Evolutionary conservation across 2,888 invertebrate genomes (phyloP).

Genomic region (Acanthosepion esculentum): DNA sequence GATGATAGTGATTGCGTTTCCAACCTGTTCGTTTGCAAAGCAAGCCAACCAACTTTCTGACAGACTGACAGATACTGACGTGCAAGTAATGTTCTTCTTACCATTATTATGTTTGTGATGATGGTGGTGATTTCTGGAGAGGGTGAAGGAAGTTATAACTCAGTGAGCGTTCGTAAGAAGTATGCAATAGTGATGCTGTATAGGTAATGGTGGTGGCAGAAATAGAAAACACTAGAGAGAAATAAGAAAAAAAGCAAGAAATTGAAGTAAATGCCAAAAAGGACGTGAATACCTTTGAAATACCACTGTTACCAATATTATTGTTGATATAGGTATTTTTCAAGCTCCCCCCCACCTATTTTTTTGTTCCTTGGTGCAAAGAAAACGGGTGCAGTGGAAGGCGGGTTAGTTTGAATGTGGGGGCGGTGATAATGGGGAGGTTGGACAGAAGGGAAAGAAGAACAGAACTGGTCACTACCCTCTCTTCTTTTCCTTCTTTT

Average conservation of each 20-base stretch:
- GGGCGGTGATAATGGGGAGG: not conserved
- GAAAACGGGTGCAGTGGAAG: not conserved
- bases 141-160: not conserved
- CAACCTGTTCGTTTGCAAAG: not conserved
- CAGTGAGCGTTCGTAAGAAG: not conserved
- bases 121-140: not conserved
- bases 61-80: slow-evolving; percentile 33
- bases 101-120: not conserved
- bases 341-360: not conserved
- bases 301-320: slow-evolving; percentile 42
- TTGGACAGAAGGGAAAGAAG: not conserved
- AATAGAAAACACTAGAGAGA: not conserved
- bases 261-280: not conserved
- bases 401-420: not conserved
- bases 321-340: not conserved
- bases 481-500: not conserved
- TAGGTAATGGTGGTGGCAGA: slow-evolving; percentile 14
- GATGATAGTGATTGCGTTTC: not conserved
- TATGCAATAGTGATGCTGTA: not conserved
- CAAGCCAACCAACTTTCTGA: slow-evolving; percentile 16
- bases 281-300: not conserved
- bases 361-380: not conserved
- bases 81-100: not conserved
- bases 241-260: not conserved
- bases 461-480: not conserved